Conservation (phyloP, 2,113 vertebrate species). For the Toxotes chatareus region DNA sequence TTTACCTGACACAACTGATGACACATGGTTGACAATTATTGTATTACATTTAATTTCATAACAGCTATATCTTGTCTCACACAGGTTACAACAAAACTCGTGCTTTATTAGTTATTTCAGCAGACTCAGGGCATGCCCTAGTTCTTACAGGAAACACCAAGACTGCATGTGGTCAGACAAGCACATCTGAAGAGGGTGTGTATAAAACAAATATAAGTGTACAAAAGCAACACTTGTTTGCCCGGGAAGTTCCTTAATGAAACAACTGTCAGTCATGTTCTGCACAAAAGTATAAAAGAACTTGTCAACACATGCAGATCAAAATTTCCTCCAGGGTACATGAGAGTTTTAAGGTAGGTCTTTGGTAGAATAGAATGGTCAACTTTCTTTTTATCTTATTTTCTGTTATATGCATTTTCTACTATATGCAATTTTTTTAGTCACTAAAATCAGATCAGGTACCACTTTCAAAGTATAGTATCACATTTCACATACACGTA, state of each 20-base stretch:
- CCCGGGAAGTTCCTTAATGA: neutral
- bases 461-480: too few species aligned
- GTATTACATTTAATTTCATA: neutral
- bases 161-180: too few species aligned
- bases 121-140: neutral
- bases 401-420: neutral
- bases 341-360: constrained; percentile 10
- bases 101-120: neutral
- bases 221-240: neutral
- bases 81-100: neutral
- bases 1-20: too few species aligned
- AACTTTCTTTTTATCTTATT: neutral
- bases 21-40: too few species aligned
- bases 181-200: neutral
- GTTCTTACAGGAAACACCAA: too few species aligned
- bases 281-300: neutral
- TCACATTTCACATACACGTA: too few species aligned
- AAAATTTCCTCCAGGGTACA: neutral
- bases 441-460: neutral
- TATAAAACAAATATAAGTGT: neutral
- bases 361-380: too few species aligned
- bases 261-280: neutral
- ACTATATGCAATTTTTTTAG: neutral
- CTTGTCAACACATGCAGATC: neutral
- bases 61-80: neutral